Evolutionary conservation across 2,888 invertebrate species (phyloP).

Genomic region (Acanthacorydalis orientalis): DNA sequence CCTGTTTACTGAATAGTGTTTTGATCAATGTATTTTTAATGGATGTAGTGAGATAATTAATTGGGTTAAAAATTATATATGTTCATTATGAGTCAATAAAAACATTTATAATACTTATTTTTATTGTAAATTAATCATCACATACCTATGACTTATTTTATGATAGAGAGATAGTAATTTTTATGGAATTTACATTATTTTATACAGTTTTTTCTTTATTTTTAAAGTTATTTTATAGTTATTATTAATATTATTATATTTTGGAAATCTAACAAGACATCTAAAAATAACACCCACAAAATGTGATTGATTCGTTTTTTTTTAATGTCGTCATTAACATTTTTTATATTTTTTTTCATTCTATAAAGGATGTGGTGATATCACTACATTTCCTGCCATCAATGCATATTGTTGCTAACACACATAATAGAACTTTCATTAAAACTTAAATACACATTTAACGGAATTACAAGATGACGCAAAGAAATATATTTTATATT

Average conservation of each 20-base stretch:
- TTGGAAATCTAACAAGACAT: constrained; percentile 27
- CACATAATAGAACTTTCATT: too few species aligned
- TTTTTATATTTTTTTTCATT: background rate
- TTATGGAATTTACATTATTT: background rate
- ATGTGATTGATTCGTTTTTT: constrained; percentile 1
- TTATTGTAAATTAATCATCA: constrained; percentile 6
- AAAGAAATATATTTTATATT: too few species aligned
- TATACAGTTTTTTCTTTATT: constrained; percentile 6
- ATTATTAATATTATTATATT: constrained; percentile 22
- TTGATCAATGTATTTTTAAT: too few species aligned
- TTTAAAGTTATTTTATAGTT: constrained; percentile 12
- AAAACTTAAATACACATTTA: too few species aligned
- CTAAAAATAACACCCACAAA: constrained; percentile 26
- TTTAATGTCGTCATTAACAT: background rate
- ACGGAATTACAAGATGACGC: too few species aligned
- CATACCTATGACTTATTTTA: constrained; percentile 11
- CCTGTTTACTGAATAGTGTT: too few species aligned
- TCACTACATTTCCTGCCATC: background rate
- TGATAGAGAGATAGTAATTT: background rate
- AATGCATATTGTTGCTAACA: constrained; percentile 1
- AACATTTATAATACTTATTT: background rate
- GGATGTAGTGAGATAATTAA: too few species aligned
- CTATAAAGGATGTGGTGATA: constrained; percentile 1
- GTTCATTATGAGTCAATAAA: too few species aligned
- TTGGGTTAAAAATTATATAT: too few species aligned